Evolutionary conservation across 2,888 invertebrate species (phyloP), one percentile per base, ranked within the genome.

Genomic region (Bombyx huttoni): DNA sequence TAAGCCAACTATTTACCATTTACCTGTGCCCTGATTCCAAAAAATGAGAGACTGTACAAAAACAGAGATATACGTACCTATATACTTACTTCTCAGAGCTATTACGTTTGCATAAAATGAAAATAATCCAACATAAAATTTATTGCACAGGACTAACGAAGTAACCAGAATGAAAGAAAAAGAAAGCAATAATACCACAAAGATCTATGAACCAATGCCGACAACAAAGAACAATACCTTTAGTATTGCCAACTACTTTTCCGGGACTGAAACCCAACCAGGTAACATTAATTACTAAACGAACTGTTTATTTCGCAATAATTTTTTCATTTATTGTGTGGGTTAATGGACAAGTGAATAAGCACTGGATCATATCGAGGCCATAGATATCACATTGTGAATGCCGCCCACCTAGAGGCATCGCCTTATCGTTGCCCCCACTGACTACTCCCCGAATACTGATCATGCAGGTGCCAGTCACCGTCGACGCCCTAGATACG

Each of bases 161-260:
- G 88, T 88, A 1, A 88, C 88, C 1, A 68, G 78, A 10, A 68
- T 74, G 52, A 88, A 85, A 51, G 87, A 88, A 60, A 77, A 78
- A 47, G 71, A 78, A 59, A 72, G 66, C 48, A 87, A 86, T 62
- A 70, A 63, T 47, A 80, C 78, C n/a, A 62, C 63, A 51, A 75
- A 70, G 56, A 79, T 78, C 47, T 80, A 80, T 50, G 81, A 81
- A 51, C 67, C 64, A n/a, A 58, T 73, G 2, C 57, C 62, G 3
- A 54, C 63, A 9, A 68, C 74, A 10, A 64, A 62, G 24, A 85
- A 81, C 56, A 68, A 71, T 47, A 75, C 83, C 2, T 88, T 82
- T 58, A 68, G 70, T 53, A 58, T 86, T 7, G 56, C 73, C 10
- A 76, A 73, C 55, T 88, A 88, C 59, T 88, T 87, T 60, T 66